These are phyloP conservation scores for Drosophila prosaltans DNA, from an alignment of 1,140 invertebrate genomes.

Conservation along the genomic window DNA sequence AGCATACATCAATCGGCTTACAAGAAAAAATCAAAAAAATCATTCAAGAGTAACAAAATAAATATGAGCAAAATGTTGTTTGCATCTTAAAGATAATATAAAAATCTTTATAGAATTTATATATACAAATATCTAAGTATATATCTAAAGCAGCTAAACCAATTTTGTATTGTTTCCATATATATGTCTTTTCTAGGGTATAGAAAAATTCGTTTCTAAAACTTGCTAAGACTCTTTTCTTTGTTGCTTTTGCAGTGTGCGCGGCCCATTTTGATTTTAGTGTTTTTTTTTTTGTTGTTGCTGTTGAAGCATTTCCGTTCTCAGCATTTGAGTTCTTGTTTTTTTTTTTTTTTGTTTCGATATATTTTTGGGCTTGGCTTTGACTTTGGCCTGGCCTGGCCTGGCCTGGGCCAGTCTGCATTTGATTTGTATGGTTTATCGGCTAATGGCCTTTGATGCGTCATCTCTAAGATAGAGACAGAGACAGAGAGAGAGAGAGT, in stretches of 20 bases:
- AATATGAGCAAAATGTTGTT: too few species aligned
- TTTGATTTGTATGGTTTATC: conserved; percentile 45
- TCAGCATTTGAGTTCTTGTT: conserved; percentile 54
- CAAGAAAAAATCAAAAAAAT: too few species aligned
- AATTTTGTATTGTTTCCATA: too few species aligned
- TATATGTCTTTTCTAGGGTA: too few species aligned
- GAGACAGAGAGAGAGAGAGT: not conserved
- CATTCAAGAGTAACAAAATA: too few species aligned
- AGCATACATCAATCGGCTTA: too few species aligned
- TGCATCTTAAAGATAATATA: too few species aligned
- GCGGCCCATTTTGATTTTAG: conserved; percentile 55
- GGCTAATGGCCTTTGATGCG: conserved; percentile 79
- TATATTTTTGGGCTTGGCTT: conserved; percentile 43
- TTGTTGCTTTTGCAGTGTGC: conserved; percentile 31
- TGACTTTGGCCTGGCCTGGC: conserved; percentile 4
- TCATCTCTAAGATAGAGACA: conserved; percentile 24
- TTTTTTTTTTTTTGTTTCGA: not conserved
- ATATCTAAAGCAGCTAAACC: too few species aligned
- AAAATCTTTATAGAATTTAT: too few species aligned
- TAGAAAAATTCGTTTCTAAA: too few species aligned
- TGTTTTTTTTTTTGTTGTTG: conserved; percentile 38
- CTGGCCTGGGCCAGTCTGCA: conserved; percentile 21
- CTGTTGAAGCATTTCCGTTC: conserved; percentile 65
- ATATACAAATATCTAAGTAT: too few species aligned
- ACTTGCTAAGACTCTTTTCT: too few species aligned